These are phyloP conservation scores for Neoniphon sammara DNA, from an alignment of 2,797 vertebrate species.

Conservation along the genomic window DNA sequence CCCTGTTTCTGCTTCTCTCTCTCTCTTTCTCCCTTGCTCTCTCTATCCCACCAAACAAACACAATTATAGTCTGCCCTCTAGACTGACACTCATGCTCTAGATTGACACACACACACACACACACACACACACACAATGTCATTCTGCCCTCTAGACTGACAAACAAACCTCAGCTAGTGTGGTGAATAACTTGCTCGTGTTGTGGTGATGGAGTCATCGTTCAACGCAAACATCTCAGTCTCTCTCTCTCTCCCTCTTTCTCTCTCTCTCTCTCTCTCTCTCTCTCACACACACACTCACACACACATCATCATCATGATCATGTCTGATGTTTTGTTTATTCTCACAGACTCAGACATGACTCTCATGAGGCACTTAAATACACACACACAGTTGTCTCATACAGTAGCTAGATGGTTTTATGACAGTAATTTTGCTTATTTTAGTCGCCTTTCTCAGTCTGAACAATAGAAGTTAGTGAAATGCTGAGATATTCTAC, in stretches of 20 bases:
- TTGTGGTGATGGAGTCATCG: constrained; percentile 21
- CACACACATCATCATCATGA: constrained; percentile 1
- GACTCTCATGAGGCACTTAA: not conserved
- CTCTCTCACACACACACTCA: constrained; percentile 9
- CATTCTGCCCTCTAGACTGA: not conserved
- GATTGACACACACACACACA: not conserved
- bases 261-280: no score
- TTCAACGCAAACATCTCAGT: constrained; percentile 17
- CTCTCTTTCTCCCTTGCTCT: no score
- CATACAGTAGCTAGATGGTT: not conserved
- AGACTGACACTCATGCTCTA: not conserved
- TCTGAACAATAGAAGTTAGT: not conserved
- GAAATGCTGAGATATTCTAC: not conserved
- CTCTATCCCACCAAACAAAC: not conserved
- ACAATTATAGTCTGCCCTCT: not conserved
- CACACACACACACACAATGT: not conserved
- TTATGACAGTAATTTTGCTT: not conserved
- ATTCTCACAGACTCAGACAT: constrained; percentile 7
- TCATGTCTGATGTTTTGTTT: constrained; percentile 7
- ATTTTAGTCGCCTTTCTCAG: not conserved
- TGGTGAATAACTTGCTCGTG: not conserved
- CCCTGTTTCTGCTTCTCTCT: not conserved
- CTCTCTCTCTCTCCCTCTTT: not conserved
- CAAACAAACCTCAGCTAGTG: constrained; percentile 6
- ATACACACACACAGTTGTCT: not conserved